Evolutionary conservation across 1,140 invertebrate species (phyloP).

Genomic region (Bactericera cockerelli): DNA sequence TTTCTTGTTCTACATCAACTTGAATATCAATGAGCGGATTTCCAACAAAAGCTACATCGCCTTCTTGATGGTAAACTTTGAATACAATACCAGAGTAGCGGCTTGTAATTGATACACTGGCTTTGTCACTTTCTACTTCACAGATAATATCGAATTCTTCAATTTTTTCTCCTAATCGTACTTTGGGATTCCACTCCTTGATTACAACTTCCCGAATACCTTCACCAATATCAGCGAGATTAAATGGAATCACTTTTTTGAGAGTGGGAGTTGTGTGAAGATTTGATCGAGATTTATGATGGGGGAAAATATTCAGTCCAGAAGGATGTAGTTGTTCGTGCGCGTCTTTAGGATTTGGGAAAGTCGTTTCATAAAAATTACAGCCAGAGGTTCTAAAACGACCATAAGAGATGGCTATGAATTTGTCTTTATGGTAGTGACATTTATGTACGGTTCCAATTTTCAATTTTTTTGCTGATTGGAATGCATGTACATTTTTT

Average conservation of each 20-base stretch:
- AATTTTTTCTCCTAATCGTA: slow-evolving; percentile 70
- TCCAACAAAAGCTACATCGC: slow-evolving; percentile 80
- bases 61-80: slow-evolving; percentile 69
- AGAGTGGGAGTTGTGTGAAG: neutral
- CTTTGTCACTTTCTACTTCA: slow-evolving; percentile 98
- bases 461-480: too few species aligned
- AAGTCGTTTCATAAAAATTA: too few species aligned
- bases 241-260: slow-evolving; percentile 39
- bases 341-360: too few species aligned
- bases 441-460: too few species aligned
- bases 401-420: too few species aligned
- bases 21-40: slow-evolving; percentile 85
- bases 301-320: too few species aligned
- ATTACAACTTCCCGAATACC: slow-evolving; percentile 93
- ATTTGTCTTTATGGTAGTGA: too few species aligned
- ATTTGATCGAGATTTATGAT: too few species aligned
- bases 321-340: too few species aligned
- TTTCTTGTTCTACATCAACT: slow-evolving; percentile 33
- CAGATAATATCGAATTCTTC: slow-evolving; percentile 95
- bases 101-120: slow-evolving; percentile 94
- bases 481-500: too few species aligned
- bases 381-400: too few species aligned
- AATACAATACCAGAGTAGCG: slow-evolving; percentile 82
- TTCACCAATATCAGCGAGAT: slow-evolving; percentile 97
- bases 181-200: slow-evolving; percentile 76